These are phyloP conservation scores for Cyphomyrus discorhynchus DNA, from an alignment of 2,113 vertebrate genomes.

Conservation along the genomic window DNA sequence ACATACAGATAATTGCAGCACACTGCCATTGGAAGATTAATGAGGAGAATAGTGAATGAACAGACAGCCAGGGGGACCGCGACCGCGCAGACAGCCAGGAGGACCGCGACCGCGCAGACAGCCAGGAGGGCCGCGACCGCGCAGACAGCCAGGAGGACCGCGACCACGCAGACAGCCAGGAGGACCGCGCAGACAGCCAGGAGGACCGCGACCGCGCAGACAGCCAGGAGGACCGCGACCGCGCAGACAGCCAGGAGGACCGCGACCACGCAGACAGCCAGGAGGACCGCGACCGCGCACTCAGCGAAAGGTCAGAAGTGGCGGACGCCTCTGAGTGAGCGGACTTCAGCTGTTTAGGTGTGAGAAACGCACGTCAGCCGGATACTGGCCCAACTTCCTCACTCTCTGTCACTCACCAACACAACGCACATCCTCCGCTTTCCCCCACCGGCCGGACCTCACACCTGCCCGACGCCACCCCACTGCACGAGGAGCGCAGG, in stretches of 20 bases:
- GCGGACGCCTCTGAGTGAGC: not conserved
- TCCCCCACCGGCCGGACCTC: not conserved
- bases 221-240: no score
- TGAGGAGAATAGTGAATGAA: not conserved
- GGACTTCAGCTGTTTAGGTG: not conserved
- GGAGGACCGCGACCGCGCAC: not conserved
- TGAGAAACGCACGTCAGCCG: not conserved
- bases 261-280: no score
- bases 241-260: no score
- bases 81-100: no score
- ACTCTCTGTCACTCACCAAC: not conserved
- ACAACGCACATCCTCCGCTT: not conserved
- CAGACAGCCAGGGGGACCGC: not conserved
- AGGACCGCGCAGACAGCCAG: no score
- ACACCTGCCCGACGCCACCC: not conserved
- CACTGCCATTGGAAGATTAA: not conserved
- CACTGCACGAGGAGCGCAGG: not conserved
- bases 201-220: not conserved
- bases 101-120: not conserved
- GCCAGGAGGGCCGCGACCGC: no score
- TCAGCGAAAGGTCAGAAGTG: not conserved
- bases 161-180: no score
- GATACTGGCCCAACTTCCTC: not conserved
- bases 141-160: no score
- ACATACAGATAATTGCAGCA: not conserved